Evolutionary conservation across 2,888 invertebrate species (phyloP).

Genomic region (Ceraclea dissimilis): DNA sequence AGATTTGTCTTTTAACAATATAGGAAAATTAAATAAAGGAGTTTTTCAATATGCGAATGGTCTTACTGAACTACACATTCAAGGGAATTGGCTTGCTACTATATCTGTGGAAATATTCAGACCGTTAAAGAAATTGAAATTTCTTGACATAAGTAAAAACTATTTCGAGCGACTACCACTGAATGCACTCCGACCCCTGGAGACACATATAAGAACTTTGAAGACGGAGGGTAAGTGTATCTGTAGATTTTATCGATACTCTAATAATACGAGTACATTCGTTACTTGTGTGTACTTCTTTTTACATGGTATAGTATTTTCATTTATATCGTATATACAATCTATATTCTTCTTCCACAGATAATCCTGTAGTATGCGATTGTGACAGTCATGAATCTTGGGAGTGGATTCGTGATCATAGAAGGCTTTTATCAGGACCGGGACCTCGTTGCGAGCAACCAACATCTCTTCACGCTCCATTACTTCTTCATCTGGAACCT

Average conservation of each 20-base stretch:
- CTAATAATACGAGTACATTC: too few relatives aligned
- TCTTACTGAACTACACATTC: slow-evolving; percentile 68
- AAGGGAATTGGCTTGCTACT: slow-evolving; percentile 74
- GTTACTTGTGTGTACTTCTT: too few relatives aligned
- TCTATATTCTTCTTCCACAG: slow-evolving; percentile 46
- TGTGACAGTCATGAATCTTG: slow-evolving; percentile 87
- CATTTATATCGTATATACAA: too few relatives aligned
- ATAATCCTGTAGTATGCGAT: slow-evolving; percentile 83
- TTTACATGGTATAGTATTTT: too few relatives aligned
- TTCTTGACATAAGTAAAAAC: slow-evolving; percentile 75
- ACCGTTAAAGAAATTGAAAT: slow-evolving; percentile 64
- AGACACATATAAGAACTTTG: slow-evolving; percentile 73
- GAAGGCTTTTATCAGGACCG: slow-evolving; percentile 57
- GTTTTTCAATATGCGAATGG: slow-evolving; percentile 71
- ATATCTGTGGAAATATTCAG: slow-evolving; percentile 72
- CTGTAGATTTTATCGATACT: too few relatives aligned
- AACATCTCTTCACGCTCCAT: slow-evolving; percentile 60
- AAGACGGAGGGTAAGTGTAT: slow-evolving; percentile 67
- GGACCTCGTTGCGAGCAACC: slow-evolving; percentile 77
- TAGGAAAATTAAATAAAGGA: slow-evolving; percentile 66
- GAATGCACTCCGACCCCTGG: slow-evolving; percentile 68
- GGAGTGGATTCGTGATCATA: slow-evolving; percentile 87
- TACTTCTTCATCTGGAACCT: slow-evolving; percentile 71
- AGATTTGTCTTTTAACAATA: slow-evolving; percentile 77
- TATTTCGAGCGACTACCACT: slow-evolving; percentile 73